Evolutionary conservation across 2,888 invertebrate genomes (phyloP).

Genomic region (Plemyria rubiginata): DNA sequence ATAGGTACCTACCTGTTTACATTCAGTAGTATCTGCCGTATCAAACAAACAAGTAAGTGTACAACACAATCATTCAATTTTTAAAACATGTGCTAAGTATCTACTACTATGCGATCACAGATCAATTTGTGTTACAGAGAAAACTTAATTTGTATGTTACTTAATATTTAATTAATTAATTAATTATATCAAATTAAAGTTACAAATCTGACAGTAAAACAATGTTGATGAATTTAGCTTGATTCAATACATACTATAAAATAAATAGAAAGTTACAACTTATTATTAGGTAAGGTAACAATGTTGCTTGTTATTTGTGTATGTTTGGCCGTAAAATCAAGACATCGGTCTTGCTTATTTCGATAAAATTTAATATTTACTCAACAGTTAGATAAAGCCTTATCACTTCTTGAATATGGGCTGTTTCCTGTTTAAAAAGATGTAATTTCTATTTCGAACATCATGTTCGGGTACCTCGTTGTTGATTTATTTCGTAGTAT

Average conservation of each 20-base stretch:
- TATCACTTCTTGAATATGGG: conserved; percentile 3
- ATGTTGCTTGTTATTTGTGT: background rate
- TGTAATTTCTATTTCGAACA: conserved; percentile 12
- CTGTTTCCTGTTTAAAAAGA: conserved; percentile 14
- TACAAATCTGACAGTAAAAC: no score
- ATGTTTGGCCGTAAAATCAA: conserved; percentile 12
- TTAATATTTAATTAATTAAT: no score
- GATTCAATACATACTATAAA: no score
- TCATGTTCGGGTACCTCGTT: background rate
- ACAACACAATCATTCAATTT: background rate
- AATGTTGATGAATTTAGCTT: background rate
- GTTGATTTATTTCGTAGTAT: no score
- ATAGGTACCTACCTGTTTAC: no score
- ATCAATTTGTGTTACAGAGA: background rate
- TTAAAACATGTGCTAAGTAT: background rate
- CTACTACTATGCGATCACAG: background rate
- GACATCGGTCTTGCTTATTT: conserved; percentile 15
- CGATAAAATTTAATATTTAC: conserved; percentile 15
- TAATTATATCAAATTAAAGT: no score
- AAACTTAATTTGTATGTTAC: no score
- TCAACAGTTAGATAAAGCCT: conserved; percentile 7
- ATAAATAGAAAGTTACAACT: no score
- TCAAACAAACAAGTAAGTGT: no score
- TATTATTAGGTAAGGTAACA: no score
- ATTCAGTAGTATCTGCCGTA: no score